Base-by-base conservation (phyloP, 2,888 invertebrate species). In the Acanthococcus lagerstroemiae region DNA sequence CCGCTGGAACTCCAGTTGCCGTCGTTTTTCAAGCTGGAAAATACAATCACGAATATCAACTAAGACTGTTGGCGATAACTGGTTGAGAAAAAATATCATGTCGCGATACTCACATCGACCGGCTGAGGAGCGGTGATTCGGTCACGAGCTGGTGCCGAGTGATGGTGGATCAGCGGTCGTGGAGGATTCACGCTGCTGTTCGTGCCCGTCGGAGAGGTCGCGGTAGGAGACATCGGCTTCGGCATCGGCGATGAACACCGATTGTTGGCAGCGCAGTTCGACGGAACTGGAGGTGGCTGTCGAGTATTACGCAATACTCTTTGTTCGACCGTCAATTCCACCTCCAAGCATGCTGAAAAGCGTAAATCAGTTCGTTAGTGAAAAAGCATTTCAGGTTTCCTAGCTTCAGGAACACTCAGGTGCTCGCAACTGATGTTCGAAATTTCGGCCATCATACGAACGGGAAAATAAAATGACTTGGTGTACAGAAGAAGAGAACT, bases 51-150 rank as follows among this genome's bases (percentile, higher is more conserved):
- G n/a, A n/a, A n/a, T n/a, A n/a, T n/a, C n/a, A n/a, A n/a, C n/a
- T n/a, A n/a, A n/a, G n/a, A n/a, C n/a, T n/a, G n/a, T n/a, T n/a
- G n/a, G n/a, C n/a, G n/a, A n/a, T n/a, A n/a, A n/a, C n/a, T n/a
- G n/a, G n/a, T n/a, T n/a, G n/a, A n/a, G n/a, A n/a, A n/a, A n/a
- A n/a, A n/a, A n/a, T n/a, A n/a, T n/a, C n/a, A n/a, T n/a, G n/a
- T n/a, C 17, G 12, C 2, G 2, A 68, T 73, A 83, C 87, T 87
- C 78, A 93, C 93, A 78, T 92, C 90, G 70, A 92, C 93, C 50
- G 91, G 91, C 72, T 88, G 85, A 0, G 91, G 91, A 54, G 86
- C 87, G 21, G 90, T 91, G 73, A 91, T 90, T 58, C 87, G 84
- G 69, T 73, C 74, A 44, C 70, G 67, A 72, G 82, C 79, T 72